These are phyloP conservation scores for Ichneumoninae sp. DNA, from an alignment of 2,888 invertebrate genomes.

Conservation along the genomic window DNA sequence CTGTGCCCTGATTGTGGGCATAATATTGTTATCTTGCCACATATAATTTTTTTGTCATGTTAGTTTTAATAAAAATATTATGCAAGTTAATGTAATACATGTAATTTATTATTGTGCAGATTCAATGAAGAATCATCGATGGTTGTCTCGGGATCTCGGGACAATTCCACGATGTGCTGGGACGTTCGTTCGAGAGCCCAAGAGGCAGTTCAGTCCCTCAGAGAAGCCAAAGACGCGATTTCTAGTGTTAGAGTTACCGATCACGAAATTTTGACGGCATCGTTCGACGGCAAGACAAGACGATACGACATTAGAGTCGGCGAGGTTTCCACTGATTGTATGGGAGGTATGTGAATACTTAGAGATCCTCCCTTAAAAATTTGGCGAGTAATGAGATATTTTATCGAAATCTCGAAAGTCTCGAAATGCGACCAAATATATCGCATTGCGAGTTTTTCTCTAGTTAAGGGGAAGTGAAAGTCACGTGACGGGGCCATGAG, in stretches of 20 bases:
- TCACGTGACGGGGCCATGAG: too few relatives aligned
- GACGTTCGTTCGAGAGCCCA: constrained; percentile 90
- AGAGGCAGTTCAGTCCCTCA: constrained; percentile 92
- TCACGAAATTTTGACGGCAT: constrained; percentile 95
- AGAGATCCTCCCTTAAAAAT: not conserved
- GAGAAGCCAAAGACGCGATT: constrained; percentile 97
- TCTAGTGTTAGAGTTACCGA: constrained; percentile 92
- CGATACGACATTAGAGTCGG: constrained; percentile 97
- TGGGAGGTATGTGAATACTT: constrained; percentile 88
- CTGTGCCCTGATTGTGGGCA: too few relatives aligned
- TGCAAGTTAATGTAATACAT: not conserved
- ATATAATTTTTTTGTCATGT: not conserved
- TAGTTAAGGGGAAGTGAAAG: too few relatives aligned
- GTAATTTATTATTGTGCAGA: constrained; percentile 75
- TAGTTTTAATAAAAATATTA: not conserved
- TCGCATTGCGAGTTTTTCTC: too few relatives aligned
- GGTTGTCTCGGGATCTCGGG: constrained; percentile 96
- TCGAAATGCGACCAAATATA: too few relatives aligned
- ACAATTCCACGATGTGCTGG: constrained; percentile 97
- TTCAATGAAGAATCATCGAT: constrained; percentile 98
- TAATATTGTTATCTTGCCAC: not conserved
- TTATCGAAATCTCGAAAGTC: too few relatives aligned
- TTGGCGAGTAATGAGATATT: too few relatives aligned
- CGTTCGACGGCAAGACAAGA: constrained; percentile 94
- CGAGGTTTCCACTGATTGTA: constrained; percentile 92